Percentiles rank a stretch among this genome's conserved stretches.
Evolutionary conservation across 2,797 vertebrate species (phyloP).

Genomic region (Lepilemur ruficaudatus): DNA sequence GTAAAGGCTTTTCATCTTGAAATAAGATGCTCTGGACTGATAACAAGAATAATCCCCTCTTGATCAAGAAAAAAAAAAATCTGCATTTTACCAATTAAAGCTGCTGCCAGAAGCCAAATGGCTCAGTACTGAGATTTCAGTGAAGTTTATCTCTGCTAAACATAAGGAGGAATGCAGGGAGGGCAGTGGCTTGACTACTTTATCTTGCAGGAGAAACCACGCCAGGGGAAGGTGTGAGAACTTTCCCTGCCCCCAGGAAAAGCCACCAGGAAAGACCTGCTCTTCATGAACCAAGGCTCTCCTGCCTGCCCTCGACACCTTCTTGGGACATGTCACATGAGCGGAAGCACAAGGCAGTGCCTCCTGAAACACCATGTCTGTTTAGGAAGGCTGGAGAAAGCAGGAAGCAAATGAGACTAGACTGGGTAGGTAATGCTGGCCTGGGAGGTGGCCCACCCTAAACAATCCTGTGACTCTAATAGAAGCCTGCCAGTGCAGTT

Average conservation of each 20-base stretch:
- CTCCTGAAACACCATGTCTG: neutral
- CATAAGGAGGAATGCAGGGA: conserved; percentile 89
- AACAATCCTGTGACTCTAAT: neutral
- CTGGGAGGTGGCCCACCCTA: neutral
- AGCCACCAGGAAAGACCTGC: conserved; percentile 66
- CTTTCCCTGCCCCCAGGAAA: conserved; percentile 77
- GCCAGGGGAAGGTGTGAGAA: conserved; percentile 72
- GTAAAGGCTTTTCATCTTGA: conserved; percentile 97
- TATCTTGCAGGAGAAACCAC: conserved; percentile 85
- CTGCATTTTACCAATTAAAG: conserved; percentile 99
- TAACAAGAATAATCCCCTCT: conserved; percentile 97
- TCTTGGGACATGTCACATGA: conserved; percentile 29
- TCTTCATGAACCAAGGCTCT: conserved; percentile 72
- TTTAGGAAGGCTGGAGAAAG: neutral
- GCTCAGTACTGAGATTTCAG: conserved; percentile 87
- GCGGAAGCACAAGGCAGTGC: neutral
- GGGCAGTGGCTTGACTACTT: conserved; percentile 84
- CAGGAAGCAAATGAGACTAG: neutral
- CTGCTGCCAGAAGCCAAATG: conserved; percentile 92
- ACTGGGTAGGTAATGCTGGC: neutral
- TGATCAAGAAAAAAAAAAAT: conserved; percentile 97
- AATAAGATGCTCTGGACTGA: conserved; percentile 98
- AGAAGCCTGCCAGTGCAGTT: neutral
- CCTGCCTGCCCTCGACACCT: conserved; percentile 69
- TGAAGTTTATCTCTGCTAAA: conserved; percentile 94